Evolutionary conservation across 2,888 invertebrate genomes (phyloP).

Genomic region (Eupithecia insigniata): DNA sequence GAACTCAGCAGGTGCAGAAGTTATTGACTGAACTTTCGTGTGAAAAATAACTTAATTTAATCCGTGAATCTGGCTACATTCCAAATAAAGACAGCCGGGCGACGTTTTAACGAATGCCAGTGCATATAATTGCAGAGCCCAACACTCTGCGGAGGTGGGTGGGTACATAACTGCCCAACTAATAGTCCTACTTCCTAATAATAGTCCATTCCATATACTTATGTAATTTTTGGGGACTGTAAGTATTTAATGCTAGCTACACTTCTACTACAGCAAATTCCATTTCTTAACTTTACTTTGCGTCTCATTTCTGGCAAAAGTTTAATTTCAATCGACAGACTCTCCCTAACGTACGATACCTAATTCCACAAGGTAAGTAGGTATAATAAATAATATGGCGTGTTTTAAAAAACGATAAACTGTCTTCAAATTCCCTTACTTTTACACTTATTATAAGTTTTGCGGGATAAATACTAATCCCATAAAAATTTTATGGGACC

Average conservation of each 20-base stretch:
- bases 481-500: too few species aligned
- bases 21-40: background rate
- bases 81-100: conserved; percentile 13
- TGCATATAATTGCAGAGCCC: background rate
- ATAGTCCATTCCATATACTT: background rate
- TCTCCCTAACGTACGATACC: background rate
- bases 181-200: background rate
- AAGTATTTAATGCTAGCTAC: background rate
- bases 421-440: too few species aligned
- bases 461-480: too few species aligned
- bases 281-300: background rate
- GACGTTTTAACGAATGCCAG: conserved; percentile 3
- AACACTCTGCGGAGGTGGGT: background rate
- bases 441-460: too few species aligned
- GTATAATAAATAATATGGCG: too few species aligned
- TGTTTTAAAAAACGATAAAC: too few species aligned
- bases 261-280: background rate
- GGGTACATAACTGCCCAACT: background rate
- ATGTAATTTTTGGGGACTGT: background rate
- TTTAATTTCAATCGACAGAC: background rate
- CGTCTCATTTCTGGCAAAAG: background rate
- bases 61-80: conserved; percentile 6
- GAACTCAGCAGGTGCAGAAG: background rate
- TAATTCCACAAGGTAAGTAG: background rate
- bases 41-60: conserved; percentile 1